Evolutionary conservation across 2,888 invertebrate species (phyloP), one percentile per base, ranked within the genome.

Genomic region (Andrena dorsata): DNA sequence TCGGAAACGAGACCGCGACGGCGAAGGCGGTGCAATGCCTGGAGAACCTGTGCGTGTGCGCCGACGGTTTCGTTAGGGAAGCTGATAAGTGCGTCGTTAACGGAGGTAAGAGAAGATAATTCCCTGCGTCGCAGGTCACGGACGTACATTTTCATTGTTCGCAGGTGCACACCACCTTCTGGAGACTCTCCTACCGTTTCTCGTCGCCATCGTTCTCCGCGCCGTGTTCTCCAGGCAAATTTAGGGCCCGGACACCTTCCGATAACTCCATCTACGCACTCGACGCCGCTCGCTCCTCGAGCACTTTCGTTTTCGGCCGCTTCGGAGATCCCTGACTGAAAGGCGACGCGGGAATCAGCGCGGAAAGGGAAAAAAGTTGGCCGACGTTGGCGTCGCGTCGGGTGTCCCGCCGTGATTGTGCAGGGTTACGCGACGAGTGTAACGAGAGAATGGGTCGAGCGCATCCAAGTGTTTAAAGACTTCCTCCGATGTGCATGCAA

Each of bases 41-140:
- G 5, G 63, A 4, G 2, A 86, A 79, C 7, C 35, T 61, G 23
- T 91, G 91, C 74, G 73, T 41, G 1, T 91, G 92, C 41, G 74
- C 80, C 6, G 79, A 84, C 4, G 66, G 77, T 66, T 90, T 77
- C 41, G 1, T 47, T 4, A 65, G 49, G 8, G 35, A 74, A 0
- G 74, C 63, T 0, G 69, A 86, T 28, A 85, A 64, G 69, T 91
- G 91, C 58, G 49, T 85, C 23, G 23, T 1, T 58, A 82, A 26
- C 47, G 72, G 23, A 20, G 88, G 89, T 88, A 80, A 86, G 87
- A 26, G 16, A 60, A 23, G 16, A 60, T 16, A 60, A 30, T 30
- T 23, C 4, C 4, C 7, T 5, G 0, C 30, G 7, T 16, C 7
- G 5, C 41, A 16, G 41, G 41, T 41, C 16, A 16, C 41, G 16